Conservation (phyloP, 1,140 invertebrate genomes). For the Drosophila pectinifera region DNA sequence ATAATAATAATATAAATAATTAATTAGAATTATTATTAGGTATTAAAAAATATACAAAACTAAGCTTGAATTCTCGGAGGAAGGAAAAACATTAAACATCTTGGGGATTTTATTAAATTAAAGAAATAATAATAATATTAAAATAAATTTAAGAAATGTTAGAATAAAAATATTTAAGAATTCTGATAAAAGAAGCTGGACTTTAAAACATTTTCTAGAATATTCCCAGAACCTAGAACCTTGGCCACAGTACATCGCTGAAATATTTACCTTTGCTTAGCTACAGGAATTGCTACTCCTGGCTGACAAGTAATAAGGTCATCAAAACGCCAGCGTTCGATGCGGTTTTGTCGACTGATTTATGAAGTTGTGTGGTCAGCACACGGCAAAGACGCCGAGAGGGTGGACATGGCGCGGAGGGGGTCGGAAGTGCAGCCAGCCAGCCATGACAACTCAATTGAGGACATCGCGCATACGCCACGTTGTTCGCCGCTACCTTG, state of each 20-base stretch:
- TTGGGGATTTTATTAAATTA: no score
- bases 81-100: no score
- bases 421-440: constrained; percentile 18
- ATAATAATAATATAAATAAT: no score
- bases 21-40: no score
- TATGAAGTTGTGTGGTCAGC: constrained; percentile 67
- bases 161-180: not conserved
- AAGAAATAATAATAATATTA: no score
- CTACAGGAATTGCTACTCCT: constrained; percentile 22
- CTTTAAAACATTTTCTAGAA: no score
- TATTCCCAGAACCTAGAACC: no score
- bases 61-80: no score
- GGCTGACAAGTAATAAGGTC: constrained; percentile 73
- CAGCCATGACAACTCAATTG: constrained; percentile 73
- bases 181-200: not conserved
- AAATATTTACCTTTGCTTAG: constrained; percentile 67
- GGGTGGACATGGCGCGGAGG: not conserved
- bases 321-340: constrained; percentile 63
- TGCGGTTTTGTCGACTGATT: constrained; percentile 72
- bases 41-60: no score
- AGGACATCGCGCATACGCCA: constrained; percentile 73
- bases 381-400: constrained; percentile 11
- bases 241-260: constrained; percentile 42
- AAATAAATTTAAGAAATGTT: no score
- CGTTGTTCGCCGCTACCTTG: constrained; percentile 58